These are phyloP conservation scores for Sphecodes monilicornis DNA, from an alignment of 2,888 invertebrate genomes.

Conservation along the genomic window DNA sequence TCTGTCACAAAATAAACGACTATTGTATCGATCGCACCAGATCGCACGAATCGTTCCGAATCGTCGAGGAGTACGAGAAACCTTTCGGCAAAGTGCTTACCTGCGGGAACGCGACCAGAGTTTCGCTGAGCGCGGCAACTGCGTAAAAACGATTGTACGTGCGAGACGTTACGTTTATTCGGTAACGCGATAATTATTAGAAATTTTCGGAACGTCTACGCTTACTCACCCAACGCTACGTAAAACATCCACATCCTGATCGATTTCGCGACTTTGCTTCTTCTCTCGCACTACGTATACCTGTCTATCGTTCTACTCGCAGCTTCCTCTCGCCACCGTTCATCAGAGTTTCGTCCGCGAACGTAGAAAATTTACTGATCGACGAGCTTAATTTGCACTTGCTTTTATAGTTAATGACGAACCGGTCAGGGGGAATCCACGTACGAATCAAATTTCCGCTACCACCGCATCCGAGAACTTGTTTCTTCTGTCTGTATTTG, in stretches of 20 bases:
- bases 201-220: neutral
- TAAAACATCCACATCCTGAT: conserved; percentile 19
- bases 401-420: conserved; percentile 57
- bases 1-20: too few species aligned
- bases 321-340: neutral
- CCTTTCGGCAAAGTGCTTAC: conserved; percentile 31
- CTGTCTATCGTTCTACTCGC: neutral
- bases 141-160: neutral
- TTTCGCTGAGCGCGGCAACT: conserved; percentile 22
- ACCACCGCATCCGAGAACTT: neutral
- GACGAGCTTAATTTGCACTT: neutral
- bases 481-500: neutral
- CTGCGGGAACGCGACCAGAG: conserved; percentile 49
- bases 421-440: conserved; percentile 10
- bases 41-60: neutral
- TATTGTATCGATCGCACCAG: neutral
- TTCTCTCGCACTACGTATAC: neutral
- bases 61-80: too few species aligned
- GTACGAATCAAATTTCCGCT: conserved; percentile 20
- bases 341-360: neutral
- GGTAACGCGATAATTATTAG: neutral
- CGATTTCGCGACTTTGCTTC: too few species aligned
- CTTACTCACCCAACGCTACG: conserved; percentile 34
- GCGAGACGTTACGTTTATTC: neutral
- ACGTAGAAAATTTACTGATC: conserved; percentile 49